Base-by-base conservation (phyloP, 2,888 invertebrate species). In the Steromphala cineraria region DNA sequence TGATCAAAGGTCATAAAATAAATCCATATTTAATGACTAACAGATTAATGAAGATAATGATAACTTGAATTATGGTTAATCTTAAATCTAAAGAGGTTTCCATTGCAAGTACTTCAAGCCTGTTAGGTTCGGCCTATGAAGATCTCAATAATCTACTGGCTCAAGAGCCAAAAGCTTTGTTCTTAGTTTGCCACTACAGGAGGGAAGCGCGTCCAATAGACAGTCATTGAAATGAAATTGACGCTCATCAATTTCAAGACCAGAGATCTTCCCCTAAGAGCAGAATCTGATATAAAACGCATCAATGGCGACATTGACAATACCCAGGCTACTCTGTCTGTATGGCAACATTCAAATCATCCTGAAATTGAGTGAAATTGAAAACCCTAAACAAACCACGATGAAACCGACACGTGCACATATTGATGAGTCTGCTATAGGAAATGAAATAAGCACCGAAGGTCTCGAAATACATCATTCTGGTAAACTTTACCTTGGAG, bases 221-320 rank as follows among this genome's bases (percentile, higher is more conserved):
- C 19, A 15, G 71, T 71, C 19, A 36, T 31, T 71, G 71, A 36
- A 40, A 40, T 71, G 71, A 19, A 36, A 71, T 71, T 71, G 71
- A 40, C 71, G 40, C 71, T 36, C 71, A 71, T 71, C 71, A 71
- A 71, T 71, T 71, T 71, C 40, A 31, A 36, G 71, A 36, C 40
- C 31, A 40, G 40, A 36, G 71, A 71, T 71, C 71, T 36, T 36
- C 19, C 71, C 17, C 71, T 71, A 31, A 40, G 71, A 71, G 71
- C 71, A 71, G 36, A 71, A 31, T 71, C 36, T 36, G 71, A 71
- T 71, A 71, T 71, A 71, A 71, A 71, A 36, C 71, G 40, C 71
- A 71, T 71, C 31, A 71, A 31, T 36, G 36, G 71, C 17, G 71
- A 71, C 71, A 71, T 71, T 71, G 71, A 71, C 40, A 40, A 71